phyloP scores from a whole-genome alignment of 1,140 invertebrate species.

The Cotesia typhae region DNA sequence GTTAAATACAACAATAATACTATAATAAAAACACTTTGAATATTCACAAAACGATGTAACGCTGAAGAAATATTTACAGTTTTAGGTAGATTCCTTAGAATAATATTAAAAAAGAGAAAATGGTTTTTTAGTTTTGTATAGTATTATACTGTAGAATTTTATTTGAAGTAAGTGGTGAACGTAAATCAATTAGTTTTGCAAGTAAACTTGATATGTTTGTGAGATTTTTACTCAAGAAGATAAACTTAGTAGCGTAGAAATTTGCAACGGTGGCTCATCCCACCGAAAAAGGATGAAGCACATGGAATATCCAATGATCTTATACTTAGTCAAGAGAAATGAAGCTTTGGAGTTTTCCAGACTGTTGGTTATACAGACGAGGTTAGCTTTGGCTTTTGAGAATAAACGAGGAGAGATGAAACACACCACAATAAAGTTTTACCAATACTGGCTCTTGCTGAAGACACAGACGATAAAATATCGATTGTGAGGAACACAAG shows the following conservation, averaged over 20 bases:
- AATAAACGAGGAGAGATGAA: too few species aligned
- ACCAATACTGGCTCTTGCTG: background rate
- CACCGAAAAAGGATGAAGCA: conserved; percentile 2
- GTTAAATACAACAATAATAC: background rate
- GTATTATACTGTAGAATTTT: too few species aligned
- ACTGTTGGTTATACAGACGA: background rate
- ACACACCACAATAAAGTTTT: background rate
- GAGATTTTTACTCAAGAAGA: background rate
- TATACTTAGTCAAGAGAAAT: background rate
- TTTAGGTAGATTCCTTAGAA: too few species aligned
- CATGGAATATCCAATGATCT: conserved; percentile 4
- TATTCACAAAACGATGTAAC: too few species aligned
- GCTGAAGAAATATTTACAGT: too few species aligned
- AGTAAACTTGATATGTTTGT: background rate
- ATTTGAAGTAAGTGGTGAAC: too few species aligned
- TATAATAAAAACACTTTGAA: background rate
- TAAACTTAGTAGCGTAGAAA: conserved; percentile 20
- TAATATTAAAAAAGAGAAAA: too few species aligned
- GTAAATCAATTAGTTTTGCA: conserved; percentile 4
- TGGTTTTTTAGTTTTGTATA: too few species aligned
- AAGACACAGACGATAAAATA: too few species aligned
- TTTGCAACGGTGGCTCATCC: conserved; percentile 18
- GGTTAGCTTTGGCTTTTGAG: too few species aligned
- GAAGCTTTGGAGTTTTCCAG: background rate
- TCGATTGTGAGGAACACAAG: too few species aligned